Conservation (phyloP, 2,113 vertebrate species). For the Mormyrus lacerda region DNA sequence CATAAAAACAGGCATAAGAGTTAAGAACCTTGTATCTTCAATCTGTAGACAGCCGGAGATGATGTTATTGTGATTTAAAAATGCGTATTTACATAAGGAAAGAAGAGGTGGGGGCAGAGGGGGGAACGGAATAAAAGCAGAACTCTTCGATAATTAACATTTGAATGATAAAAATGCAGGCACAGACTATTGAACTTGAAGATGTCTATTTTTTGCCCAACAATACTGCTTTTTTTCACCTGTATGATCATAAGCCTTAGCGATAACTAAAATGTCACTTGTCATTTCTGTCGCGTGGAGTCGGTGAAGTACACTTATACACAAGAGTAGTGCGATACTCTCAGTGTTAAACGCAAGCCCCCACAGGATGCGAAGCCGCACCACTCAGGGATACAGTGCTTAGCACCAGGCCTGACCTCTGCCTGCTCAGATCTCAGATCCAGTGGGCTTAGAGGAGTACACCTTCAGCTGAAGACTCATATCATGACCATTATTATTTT, state of each 20-base stretch:
- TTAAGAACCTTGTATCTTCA: not conserved
- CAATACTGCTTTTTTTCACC: not conserved
- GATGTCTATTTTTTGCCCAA: not conserved
- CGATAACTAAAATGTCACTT: not conserved
- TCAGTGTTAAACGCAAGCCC: not conserved
- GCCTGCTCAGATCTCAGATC: not conserved
- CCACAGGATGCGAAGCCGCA: not conserved
- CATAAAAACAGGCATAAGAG: not conserved
- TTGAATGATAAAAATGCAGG: not conserved
- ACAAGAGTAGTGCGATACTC: not conserved
- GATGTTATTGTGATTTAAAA: not conserved
- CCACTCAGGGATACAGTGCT: not conserved
- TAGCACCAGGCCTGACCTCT: not conserved
- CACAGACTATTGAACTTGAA: not conserved
- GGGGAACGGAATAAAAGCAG: not conserved
- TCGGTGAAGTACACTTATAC: not conserved
- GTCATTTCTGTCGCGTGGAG: not conserved
- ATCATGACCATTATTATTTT: not conserved
- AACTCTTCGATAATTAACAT: not conserved
- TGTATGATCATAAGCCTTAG: no score
- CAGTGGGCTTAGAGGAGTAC: not conserved
- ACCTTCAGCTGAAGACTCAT: not conserved
- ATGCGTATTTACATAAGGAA: not conserved
- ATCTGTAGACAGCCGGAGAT: not conserved
- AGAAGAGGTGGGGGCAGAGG: not conserved